Evolutionary conservation across 2,797 vertebrate species (phyloP).

Genomic region (Loriculus beryllinus): DNA sequence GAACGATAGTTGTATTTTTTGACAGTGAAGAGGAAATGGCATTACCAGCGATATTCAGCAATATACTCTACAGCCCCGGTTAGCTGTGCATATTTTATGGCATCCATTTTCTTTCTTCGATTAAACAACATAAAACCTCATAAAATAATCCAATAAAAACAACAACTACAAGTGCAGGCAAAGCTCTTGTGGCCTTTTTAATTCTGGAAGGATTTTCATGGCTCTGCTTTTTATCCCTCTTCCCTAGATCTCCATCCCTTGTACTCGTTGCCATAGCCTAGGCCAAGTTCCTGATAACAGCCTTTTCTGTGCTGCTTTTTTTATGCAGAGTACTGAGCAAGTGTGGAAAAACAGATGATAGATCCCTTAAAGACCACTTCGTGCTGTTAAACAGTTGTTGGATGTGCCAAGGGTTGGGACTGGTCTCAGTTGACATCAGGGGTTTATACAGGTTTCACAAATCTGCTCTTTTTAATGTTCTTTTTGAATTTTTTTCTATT

Average conservation of each 20-base stretch:
- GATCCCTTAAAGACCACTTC: not conserved
- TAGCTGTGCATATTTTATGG: conserved; percentile 60
- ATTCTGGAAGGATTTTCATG: conserved; percentile 10
- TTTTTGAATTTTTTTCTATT: not conserved
- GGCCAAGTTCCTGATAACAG: not conserved
- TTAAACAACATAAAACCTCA: conserved; percentile 59
- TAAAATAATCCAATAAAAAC: conserved; percentile 65
- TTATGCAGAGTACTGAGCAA: not conserved
- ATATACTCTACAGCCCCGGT: conserved; percentile 37
- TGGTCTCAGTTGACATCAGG: not conserved
- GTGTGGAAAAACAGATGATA: accelerated
- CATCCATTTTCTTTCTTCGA: conserved; percentile 64
- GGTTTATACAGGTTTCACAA: not conserved
- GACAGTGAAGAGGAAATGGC: conserved; percentile 58
- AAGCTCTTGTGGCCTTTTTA: conserved; percentile 43
- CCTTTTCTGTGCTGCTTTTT: not conserved
- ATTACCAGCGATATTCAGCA: conserved; percentile 42
- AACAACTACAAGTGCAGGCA: conserved; percentile 40
- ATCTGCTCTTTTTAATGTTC: not conserved
- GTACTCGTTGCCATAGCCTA: not conserved
- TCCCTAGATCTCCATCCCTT: not conserved
- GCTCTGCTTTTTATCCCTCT: not conserved
- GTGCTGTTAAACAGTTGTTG: not conserved
- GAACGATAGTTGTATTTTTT: conserved; percentile 56
- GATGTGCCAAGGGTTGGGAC: not conserved